Conservation (phyloP, 2,888 invertebrate genomes). For the Macrosiphum euphorbiae region DNA sequence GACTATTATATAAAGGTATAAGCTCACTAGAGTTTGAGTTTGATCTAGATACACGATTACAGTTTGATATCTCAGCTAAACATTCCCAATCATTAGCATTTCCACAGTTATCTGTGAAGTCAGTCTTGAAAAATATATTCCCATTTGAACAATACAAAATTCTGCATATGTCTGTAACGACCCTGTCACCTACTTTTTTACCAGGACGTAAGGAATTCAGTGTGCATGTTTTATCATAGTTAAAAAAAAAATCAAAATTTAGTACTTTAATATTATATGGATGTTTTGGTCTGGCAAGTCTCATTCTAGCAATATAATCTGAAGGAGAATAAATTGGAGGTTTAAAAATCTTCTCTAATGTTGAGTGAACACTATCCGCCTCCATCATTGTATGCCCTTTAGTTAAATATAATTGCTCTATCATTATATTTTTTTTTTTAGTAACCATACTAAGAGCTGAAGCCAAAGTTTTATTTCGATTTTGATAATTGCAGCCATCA, state of each 20-base stretch:
- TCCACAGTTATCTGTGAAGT: slow-evolving; percentile 14
- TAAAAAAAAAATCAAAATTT: slow-evolving; percentile 11
- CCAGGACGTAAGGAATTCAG: slow-evolving; percentile 4
- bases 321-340: slow-evolving; percentile 61
- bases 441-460: too few relatives aligned
- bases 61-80: not conserved
- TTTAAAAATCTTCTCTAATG: too few relatives aligned
- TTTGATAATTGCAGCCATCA: too few relatives aligned
- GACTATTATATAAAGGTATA: slow-evolving; percentile 9
- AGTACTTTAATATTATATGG: slow-evolving; percentile 38
- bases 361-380: too few relatives aligned
- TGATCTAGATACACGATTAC: not conserved
- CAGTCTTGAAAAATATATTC: slow-evolving; percentile 9
- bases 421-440: too few relatives aligned
- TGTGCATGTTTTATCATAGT: slow-evolving; percentile 17
- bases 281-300: slow-evolving; percentile 59
- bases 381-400: too few relatives aligned
- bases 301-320: slow-evolving; percentile 62
- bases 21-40: not conserved
- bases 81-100: slow-evolving; percentile 13
- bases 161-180: slow-evolving; percentile 10
- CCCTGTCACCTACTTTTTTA: slow-evolving; percentile 26
- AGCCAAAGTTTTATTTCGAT: too few relatives aligned
- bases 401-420: too few relatives aligned
- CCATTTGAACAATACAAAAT: slow-evolving; percentile 15